Conservation (phyloP, 2,797 vertebrate genomes). For the Sebastiscus tertius region DNA sequence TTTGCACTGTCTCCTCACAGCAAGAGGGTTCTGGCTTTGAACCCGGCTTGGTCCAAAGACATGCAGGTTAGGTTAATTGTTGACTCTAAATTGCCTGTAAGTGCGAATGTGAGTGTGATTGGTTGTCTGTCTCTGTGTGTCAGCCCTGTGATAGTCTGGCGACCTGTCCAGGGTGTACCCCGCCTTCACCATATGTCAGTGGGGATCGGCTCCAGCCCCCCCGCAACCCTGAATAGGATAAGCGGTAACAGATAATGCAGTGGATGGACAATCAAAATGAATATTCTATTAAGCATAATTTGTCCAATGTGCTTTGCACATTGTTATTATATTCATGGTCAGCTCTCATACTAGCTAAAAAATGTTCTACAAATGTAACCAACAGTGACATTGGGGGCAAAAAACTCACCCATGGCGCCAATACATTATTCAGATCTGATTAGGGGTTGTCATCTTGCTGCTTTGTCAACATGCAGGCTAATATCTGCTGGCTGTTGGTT, state of each 20-base stretch:
- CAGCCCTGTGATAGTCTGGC: too few species aligned
- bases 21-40: too few species aligned
- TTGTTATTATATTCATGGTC: neutral
- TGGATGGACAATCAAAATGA: neutral
- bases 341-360: neutral
- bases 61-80: neutral
- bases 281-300: neutral
- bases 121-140: too few species aligned
- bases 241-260: too few species aligned
- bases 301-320: neutral
- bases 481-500: slow-evolving; percentile 12
- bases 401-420: neutral
- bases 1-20: too few species aligned
- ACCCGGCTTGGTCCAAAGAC: too few species aligned
- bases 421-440: slow-evolving; percentile 26
- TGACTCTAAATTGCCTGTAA: too few species aligned
- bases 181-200: too few species aligned
- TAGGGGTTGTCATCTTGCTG: neutral
- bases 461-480: slow-evolving; percentile 19
- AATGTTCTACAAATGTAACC: neutral
- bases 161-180: too few species aligned
- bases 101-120: too few species aligned
- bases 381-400: neutral
- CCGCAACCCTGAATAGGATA: too few species aligned
- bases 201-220: too few species aligned